These are phyloP conservation scores for Drosophila truncata DNA, from an alignment of 1,140 invertebrate species.

Conservation along the genomic window DNA sequence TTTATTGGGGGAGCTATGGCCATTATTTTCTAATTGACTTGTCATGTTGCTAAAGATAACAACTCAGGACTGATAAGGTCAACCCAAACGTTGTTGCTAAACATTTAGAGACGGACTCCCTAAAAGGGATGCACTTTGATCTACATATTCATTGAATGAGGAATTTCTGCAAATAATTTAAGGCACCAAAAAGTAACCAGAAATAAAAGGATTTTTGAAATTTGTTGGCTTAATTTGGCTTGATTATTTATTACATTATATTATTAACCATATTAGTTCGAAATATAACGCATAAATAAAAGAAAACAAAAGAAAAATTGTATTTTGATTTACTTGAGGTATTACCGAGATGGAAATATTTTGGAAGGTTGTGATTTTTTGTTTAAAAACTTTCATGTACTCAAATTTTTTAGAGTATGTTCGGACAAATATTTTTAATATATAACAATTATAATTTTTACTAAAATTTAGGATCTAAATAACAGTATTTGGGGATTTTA, in stretches of 20 bases:
- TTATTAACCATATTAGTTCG: too few relatives aligned
- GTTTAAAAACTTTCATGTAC: neutral
- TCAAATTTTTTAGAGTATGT: neutral
- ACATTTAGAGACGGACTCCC: neutral
- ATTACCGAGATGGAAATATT: too few relatives aligned
- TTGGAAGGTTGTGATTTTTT: neutral
- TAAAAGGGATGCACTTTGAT: neutral
- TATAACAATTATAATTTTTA: neutral
- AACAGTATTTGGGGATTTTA: neutral
- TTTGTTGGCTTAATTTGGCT: neutral
- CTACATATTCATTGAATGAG: neutral
- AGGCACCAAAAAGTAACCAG: neutral
- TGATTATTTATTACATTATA: too few relatives aligned
- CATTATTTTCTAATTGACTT: constrained; percentile 20
- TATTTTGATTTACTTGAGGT: too few relatives aligned
- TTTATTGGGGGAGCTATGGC: constrained; percentile 5
- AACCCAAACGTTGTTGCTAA: neutral
- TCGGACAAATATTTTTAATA: neutral
- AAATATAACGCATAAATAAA: too few relatives aligned
- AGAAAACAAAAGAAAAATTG: too few relatives aligned
- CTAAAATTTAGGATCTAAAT: neutral
- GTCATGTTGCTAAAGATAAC: constrained; percentile 9
- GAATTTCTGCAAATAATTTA: neutral
- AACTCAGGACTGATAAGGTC: neutral
- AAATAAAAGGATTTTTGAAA: neutral